Conservation (phyloP, 1,140 invertebrate genomes). For the Cydia amplana region DNA sequence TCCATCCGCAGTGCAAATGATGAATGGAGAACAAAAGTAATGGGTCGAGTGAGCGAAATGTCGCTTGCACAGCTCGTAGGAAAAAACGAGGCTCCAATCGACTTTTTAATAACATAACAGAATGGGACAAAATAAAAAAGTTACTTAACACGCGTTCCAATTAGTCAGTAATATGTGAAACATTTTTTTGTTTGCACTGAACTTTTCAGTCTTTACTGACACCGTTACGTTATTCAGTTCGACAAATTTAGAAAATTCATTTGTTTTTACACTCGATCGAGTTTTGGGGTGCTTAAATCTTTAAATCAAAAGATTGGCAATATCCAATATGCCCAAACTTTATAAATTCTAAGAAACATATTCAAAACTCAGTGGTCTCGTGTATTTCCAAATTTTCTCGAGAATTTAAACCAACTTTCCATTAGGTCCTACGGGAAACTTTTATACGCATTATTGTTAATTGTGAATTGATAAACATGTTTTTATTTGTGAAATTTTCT, state of each 20-base stretch:
- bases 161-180: conserved; percentile 1
- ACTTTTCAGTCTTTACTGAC: no score
- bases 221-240: not conserved
- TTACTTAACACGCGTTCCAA: conserved; percentile 3
- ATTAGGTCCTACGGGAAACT: not conserved
- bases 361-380: not conserved
- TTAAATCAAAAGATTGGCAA: not conserved
- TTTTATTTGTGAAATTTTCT: not conserved
- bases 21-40: conserved; percentile 1
- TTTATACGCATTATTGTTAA: not conserved
- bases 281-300: not conserved
- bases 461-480: not conserved
- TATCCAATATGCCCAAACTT: no score
- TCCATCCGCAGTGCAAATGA: not conserved
- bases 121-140: not conserved
- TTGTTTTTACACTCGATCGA: not conserved
- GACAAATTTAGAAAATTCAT: not conserved
- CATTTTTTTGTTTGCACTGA: conserved; percentile 6
- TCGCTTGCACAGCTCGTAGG: not conserved
- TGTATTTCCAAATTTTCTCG: not conserved
- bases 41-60: not conserved
- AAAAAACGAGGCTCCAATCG: not conserved
- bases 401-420: not conserved
- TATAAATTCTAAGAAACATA: not conserved
- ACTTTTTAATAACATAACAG: not conserved